Evolutionary conservation across 2,797 vertebrate species (phyloP), one percentile per base, ranked within the genome.

Genomic region (Hipposideros larvatus): DNA sequence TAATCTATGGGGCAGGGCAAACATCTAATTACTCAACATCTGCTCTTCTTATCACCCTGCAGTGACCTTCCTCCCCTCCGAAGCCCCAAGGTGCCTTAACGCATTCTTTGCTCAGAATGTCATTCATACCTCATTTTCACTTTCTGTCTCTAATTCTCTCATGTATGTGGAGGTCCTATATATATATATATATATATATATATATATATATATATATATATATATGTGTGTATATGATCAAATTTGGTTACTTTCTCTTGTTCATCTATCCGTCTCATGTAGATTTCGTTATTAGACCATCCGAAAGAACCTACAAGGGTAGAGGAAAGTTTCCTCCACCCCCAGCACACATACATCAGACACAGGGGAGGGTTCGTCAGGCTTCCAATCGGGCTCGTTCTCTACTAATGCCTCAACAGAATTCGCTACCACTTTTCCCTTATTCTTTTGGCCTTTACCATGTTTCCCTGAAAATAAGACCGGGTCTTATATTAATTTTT

Each of bases 361-460:
- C 41, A 8, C 7, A 51, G 53, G 34, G 55, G 34, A 74, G 46
- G 66, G 4, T 21, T 80, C 31, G 11, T 7, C 51, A 34, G 59
- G 15, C 61, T 80, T 4, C 4, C 3, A 31, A 86, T 66, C 34
- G 61, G 70, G 70, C 31, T 68, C 61, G 31, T 73, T 90, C 22
- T 70, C 74, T 48, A 6, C 14, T 15, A 31, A 87, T 1, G 26
- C 31, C 88, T 75, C 26, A 13, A 57, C 75, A n/a, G 79, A 87
- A 83, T 34, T 55, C 0, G 4, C 75, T 11, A 55, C 46, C 13
- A 9, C 0, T 0, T 91, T 92, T 65, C 90, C 43, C 70, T 97
- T 96, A 63, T 51, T 97, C 87, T 92, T 82, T 88, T 85, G 94
- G 75, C 57, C 87, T 94, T 95, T 82, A 77, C 37, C 37, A 37